Evolutionary conservation across 2,797 vertebrate genomes (phyloP), one percentile per base, ranked within the genome.

Genomic region (Australoheros facetus): DNA sequence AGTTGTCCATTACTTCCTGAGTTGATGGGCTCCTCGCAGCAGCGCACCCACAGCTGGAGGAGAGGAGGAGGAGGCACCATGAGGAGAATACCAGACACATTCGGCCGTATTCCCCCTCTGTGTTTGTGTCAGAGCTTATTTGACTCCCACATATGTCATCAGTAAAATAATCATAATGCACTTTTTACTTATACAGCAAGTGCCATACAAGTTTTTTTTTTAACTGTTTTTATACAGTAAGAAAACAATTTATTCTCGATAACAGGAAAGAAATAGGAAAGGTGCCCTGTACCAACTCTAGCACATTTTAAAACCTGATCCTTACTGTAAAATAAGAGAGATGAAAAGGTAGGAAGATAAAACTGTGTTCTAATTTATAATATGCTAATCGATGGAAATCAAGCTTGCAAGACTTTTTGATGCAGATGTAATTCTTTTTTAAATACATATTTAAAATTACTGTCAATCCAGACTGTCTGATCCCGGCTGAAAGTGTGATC

Each of bases 11-110:
- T 95, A 95, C 91, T 91, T 91, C 88, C 87, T 90, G 88, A 90
- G 90, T 82, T 94, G 94, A 95, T 95, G 94, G 93, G 91, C 92
- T 95, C 91, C 85, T 94, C 94, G 60, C 95, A 95, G 94, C 93
- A 89, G 94, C 75, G 23, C 28, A 28, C 4, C 82, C 87, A 81
- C 91, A 93, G 94, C 92, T 93, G 85, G 94, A 92, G 71, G 80
- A 86, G 86, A 90, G 75, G 75, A 79, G 86, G 89, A 93, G 84
- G 89, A 93, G 87, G 90, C 91, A 81, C 91, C 91, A 69, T 89
- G 88, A 59, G 77, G 69, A 75, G 73, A 83, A 79, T 3, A 73
- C 17, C 56, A 80, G 42, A 74, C 73, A 77, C 81, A 83, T 56
- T 57, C 82, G 79, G 48, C 21, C 59, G 64, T 28, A 73, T 71